These are phyloP conservation scores for Therioaphis trifolii DNA, from an alignment of 2,888 invertebrate species.

Conservation along the genomic window DNA sequence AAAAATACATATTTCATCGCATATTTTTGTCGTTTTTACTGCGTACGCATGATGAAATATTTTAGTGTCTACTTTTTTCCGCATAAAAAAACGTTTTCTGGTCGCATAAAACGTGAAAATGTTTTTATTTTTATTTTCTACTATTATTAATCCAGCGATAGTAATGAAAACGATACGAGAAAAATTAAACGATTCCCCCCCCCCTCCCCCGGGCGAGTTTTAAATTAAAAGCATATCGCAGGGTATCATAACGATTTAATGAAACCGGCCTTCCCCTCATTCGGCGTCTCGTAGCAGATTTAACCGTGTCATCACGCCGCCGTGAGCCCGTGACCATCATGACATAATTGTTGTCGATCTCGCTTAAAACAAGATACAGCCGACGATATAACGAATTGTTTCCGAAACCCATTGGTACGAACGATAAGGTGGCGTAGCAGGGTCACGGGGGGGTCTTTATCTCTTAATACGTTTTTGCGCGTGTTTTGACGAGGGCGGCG, in stretches of 20 bases:
- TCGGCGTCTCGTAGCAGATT: too few species aligned
- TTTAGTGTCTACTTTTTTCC: too few species aligned
- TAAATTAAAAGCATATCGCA: not conserved
- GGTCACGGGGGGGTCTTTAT: conserved; percentile 29
- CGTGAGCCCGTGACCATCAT: not conserved
- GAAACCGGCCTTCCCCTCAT: too few species aligned
- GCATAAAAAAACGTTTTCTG: too few species aligned
- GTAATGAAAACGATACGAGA: not conserved
- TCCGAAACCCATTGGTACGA: conserved; percentile 27
- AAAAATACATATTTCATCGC: too few species aligned
- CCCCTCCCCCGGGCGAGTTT: not conserved
- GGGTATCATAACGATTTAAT: not conserved
- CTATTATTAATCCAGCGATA: too few species aligned
- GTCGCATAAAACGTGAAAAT: too few species aligned
- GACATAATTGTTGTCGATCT: conserved; percentile 7
- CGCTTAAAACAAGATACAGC: not conserved
- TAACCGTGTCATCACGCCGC: not conserved
- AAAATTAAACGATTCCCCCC: not conserved
- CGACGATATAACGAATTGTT: not conserved
- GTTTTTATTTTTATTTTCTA: too few species aligned
- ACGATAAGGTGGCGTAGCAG: conserved; percentile 3
- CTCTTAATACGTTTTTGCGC: conserved; percentile 48
- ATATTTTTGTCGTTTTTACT: too few species aligned
- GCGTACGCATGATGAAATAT: too few species aligned
- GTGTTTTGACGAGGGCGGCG: not conserved